Evolutionary conservation across 2,113 vertebrate genomes (phyloP), one percentile per base, ranked within the genome.

Genomic region (Amia ocellicauda): DNA sequence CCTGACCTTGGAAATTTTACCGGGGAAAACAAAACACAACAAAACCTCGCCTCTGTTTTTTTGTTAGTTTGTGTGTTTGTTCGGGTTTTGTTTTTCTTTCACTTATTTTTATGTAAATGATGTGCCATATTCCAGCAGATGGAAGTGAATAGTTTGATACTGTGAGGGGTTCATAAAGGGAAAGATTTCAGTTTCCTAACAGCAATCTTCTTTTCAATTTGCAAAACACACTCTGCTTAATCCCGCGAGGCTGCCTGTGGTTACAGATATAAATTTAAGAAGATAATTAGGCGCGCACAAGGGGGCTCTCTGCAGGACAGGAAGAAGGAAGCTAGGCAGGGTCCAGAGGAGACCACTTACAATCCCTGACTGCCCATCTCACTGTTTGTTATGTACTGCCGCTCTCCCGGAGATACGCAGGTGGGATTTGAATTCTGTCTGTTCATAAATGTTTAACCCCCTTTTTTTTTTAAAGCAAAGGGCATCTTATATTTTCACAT

Each of bases 201-300:
- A 91, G 90, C 87, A 89, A 91, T 89, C 86, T 89, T 87, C 88
- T 91, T 91, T 89, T 88, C 91, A 92, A 92, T 93, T 93, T 93
- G 86, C 88, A 86, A 80, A 90, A 78, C 82, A 80, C 82, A 87
- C 89, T 88, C 82, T 82, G 86, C 80, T 86, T 92, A 88, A 90
- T 92, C 91, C 89, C 89, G 70, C 3, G 84, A 83, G 92, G 78
- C 73, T 72, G 81, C 74, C 84, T 74, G 49, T 78, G 74, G 85
- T 79, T 86, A 84, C 75, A 87, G 87, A 92, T 89, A 89, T 77
- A 87, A 89, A 92, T 93, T 91, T 92, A 70, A 88, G 90, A 90
- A 91, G 81, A 86, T 92, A 92, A 94, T 96, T 92, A 94, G 86
- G 84, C 76, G 60, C 47, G 73, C 26, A 54, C 57, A 51, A 68